These are phyloP conservation scores for Acrossocheilus fasciatus DNA, from an alignment of 2,797 vertebrate species.

Conservation along the genomic window DNA sequence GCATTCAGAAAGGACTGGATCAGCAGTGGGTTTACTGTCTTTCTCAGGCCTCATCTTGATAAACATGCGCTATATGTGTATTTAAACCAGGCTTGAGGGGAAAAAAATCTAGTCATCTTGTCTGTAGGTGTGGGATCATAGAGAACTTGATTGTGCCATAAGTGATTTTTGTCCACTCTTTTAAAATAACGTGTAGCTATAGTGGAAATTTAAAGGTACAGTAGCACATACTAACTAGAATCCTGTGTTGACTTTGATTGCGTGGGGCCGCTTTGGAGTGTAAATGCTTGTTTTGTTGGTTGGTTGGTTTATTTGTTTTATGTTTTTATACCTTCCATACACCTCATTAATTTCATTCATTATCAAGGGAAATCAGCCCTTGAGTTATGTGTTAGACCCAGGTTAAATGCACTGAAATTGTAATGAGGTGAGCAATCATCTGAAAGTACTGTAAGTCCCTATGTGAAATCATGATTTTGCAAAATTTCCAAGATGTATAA, in stretches of 20 bases:
- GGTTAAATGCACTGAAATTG: constrained; percentile 61
- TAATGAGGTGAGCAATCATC: constrained; percentile 47
- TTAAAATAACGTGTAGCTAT: constrained; percentile 55
- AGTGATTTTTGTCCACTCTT: constrained; percentile 63
- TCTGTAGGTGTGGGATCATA: constrained; percentile 54
- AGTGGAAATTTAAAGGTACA: constrained; percentile 50
- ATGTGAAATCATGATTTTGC: constrained; percentile 48
- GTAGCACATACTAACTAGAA: constrained; percentile 56
- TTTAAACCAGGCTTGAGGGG: constrained; percentile 61
- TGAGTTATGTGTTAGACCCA: constrained; percentile 55
- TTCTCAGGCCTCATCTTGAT: constrained; percentile 70
- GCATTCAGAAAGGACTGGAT: constrained; percentile 63
- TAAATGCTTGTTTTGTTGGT: constrained; percentile 52
- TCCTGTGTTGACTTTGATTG: constrained; percentile 55
- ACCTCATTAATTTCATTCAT: constrained; percentile 45
- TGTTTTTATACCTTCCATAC: constrained; percentile 36
- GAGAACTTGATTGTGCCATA: constrained; percentile 70
- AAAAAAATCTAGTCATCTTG: constrained; percentile 61
- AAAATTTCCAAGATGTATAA: constrained; percentile 42
- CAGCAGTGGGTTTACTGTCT: constrained; percentile 63
- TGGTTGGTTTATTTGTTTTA: constrained; percentile 37
- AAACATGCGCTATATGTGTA: constrained; percentile 62
- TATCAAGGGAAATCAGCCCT: constrained; percentile 55
- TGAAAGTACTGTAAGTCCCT: constrained; percentile 57
- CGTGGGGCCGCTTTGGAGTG: constrained; percentile 58